These are phyloP conservation scores for Trissolcus japonicus DNA, from an alignment of 2,888 invertebrate genomes.

Conservation along the genomic window DNA sequence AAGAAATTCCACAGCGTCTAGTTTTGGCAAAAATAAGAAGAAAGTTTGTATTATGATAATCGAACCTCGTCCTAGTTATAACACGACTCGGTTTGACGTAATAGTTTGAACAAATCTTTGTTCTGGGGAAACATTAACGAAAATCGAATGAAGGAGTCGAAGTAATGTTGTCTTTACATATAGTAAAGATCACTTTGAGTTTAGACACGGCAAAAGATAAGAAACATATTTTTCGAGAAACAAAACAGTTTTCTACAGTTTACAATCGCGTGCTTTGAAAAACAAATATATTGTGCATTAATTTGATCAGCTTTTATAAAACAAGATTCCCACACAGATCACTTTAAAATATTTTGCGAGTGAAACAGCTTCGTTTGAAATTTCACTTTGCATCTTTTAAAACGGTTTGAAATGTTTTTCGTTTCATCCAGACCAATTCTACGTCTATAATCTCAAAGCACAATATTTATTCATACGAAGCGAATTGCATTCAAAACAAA, in stretches of 20 bases:
- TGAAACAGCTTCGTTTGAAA: not conserved
- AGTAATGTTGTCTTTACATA: too few relatives aligned
- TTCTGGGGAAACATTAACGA: not conserved
- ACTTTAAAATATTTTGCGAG: too few relatives aligned
- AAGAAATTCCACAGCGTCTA: not conserved
- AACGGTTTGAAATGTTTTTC: not conserved
- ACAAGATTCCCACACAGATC: too few relatives aligned
- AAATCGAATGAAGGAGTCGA: not conserved
- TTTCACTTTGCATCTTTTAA: not conserved
- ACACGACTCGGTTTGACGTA: not conserved
- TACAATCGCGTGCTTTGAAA: too few relatives aligned
- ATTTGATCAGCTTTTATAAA: too few relatives aligned
- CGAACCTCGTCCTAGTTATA: not conserved
- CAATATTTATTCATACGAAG: conserved; percentile 4
- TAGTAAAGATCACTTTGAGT: too few relatives aligned
- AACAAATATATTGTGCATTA: too few relatives aligned
- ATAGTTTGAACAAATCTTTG: conserved; percentile 1
- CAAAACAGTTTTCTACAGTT: too few relatives aligned
- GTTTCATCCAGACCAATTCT: not conserved
- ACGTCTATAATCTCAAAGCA: too few relatives aligned
- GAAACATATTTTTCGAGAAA: too few relatives aligned
- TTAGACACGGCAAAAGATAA: too few relatives aligned
- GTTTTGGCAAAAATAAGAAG: not conserved
- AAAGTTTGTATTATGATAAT: conserved; percentile 8
- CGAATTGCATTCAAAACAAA: conserved; percentile 1